Percentiles rank a stretch among this genome's conserved stretches.
Evolutionary conservation across 2,888 invertebrate genomes (phyloP).

Genomic region (Stenotaenia linearis): DNA sequence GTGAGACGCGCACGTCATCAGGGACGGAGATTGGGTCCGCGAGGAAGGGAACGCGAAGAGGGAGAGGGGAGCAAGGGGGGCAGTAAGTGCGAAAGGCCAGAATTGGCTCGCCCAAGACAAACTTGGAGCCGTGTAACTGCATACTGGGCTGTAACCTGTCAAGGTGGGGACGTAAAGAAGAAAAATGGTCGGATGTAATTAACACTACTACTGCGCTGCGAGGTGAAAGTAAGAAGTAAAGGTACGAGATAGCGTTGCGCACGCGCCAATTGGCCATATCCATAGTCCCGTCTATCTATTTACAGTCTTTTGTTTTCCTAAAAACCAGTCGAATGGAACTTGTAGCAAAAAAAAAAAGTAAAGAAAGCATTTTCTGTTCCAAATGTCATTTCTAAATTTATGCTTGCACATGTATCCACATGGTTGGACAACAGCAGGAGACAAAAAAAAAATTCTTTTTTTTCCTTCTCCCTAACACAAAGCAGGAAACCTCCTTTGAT

Average conservation of each 20-base stretch:
- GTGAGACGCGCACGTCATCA: conserved; percentile 15
- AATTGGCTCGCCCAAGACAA: conserved; percentile 21
- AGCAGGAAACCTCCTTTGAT: neutral
- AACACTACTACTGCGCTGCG: neutral
- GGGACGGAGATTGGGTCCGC: conserved; percentile 12
- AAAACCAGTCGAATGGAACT: neutral
- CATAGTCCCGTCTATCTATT: neutral
- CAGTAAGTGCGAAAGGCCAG: neutral
- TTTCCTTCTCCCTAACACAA: neutral
- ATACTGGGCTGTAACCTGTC: conserved; percentile 19
- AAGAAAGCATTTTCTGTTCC: conserved; percentile 4
- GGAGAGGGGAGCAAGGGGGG: too few relatives aligned
- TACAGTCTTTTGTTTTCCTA: conserved; percentile 19
- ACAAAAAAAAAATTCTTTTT: neutral
- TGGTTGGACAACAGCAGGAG: conserved; percentile 4
- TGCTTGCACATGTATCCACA: conserved; percentile 4
- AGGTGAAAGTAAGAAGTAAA: conserved; percentile 12
- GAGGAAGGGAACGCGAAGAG: too few relatives aligned
- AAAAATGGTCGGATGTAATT: conserved; percentile 23
- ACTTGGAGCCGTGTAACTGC: conserved; percentile 7
- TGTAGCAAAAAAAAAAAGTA: neutral
- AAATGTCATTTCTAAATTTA: conserved; percentile 17
- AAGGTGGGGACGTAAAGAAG: conserved; percentile 17
- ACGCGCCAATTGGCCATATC: neutral
- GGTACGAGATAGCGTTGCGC: neutral